These are phyloP conservation scores for Drosophila anomelani DNA, from an alignment of 2,888 invertebrate genomes.

Conservation along the genomic window DNA sequence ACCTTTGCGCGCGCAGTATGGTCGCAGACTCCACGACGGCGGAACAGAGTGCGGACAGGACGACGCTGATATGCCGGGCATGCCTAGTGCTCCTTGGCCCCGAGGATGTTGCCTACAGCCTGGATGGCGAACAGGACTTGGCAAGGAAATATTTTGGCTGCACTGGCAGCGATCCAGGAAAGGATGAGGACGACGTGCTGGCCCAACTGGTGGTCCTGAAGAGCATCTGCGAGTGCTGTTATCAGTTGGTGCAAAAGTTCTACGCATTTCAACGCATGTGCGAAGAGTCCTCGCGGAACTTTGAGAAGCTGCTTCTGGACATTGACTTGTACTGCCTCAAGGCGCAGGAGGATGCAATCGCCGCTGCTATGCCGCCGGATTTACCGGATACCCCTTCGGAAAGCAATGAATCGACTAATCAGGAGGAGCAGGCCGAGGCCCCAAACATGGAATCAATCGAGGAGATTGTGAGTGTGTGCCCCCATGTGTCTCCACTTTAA, in stretches of 20 bases:
- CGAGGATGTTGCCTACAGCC: constrained; percentile 51
- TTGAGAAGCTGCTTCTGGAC: constrained; percentile 53
- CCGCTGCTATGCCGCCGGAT: neutral
- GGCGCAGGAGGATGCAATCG: neutral
- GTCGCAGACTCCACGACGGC: constrained; percentile 41
- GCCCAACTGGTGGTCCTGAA: constrained; percentile 60
- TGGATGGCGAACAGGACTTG: constrained; percentile 58
- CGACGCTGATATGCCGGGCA: constrained; percentile 64
- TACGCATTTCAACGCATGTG: constrained; percentile 78
- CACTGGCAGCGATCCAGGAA: constrained; percentile 33
- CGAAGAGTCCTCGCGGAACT: constrained; percentile 68
- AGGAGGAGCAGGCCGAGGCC: constrained; percentile 6
- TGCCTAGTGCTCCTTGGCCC: constrained; percentile 59
- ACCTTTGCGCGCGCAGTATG: constrained; percentile 43
- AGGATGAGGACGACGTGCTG: constrained; percentile 34
- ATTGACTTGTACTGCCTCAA: constrained; percentile 22
- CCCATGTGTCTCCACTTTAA: constrained; percentile 23
- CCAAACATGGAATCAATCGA: constrained; percentile 39
- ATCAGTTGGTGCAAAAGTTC: constrained; percentile 70
- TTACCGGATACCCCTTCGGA: constrained; percentile 34
- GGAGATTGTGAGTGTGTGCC: constrained; percentile 62
- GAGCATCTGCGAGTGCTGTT: constrained; percentile 73
- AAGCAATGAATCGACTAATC: constrained; percentile 7
- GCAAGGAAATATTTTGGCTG: constrained; percentile 66
- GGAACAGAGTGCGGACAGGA: constrained; percentile 17